These are phyloP conservation scores for Oreotrochilus melanogaster DNA, from an alignment of 2,113 vertebrate species.

Conservation along the genomic window DNA sequence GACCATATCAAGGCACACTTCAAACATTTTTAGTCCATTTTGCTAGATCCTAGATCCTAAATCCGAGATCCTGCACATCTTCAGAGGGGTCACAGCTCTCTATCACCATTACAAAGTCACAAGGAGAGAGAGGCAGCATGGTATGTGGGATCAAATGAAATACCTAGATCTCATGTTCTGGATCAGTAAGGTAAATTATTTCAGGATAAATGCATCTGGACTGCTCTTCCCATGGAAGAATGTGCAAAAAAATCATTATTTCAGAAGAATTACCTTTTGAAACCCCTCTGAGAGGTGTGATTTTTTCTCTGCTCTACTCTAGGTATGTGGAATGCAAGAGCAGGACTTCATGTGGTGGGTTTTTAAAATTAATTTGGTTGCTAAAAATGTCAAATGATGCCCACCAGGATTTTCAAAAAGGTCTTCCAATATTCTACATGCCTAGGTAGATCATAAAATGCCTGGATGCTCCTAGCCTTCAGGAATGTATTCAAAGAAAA, in stretches of 20 bases:
- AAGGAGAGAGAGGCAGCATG: background rate
- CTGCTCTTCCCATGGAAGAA: background rate
- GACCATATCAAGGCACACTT: background rate
- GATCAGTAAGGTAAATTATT: background rate
- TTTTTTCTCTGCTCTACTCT: background rate
- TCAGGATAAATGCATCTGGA: fast-evolving
- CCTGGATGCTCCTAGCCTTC: background rate
- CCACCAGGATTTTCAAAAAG: background rate
- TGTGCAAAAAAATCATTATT: fast-evolving
- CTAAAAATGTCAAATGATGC: background rate
- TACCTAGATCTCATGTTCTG: background rate
- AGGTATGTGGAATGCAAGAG: background rate
- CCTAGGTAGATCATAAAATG: background rate
- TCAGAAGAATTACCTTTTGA: background rate
- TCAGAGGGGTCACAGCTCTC: background rate
- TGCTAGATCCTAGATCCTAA: background rate
- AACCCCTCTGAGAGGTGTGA: fast-evolving
- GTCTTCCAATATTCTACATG: background rate
- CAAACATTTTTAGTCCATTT: background rate
- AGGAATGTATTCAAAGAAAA: background rate
- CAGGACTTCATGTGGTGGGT: background rate
- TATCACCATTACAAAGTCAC: background rate
- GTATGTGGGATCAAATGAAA: background rate
- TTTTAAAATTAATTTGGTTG: fast-evolving
- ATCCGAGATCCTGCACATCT: background rate